Evolutionary conservation across 2,888 invertebrate species (phyloP).

Genomic region (Habrosyne pyritoides): DNA sequence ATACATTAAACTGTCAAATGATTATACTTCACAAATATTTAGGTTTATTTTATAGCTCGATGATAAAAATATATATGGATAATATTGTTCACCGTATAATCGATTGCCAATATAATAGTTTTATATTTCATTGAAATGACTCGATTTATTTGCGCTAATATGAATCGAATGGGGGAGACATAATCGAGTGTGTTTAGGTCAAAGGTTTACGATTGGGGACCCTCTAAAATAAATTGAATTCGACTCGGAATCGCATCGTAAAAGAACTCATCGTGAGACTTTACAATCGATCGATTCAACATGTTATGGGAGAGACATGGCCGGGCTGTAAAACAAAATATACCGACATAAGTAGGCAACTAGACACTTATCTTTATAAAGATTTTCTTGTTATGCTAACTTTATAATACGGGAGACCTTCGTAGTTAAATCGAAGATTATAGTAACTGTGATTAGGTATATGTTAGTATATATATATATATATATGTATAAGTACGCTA

Average conservation of each 20-base stretch:
- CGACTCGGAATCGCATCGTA: conserved; percentile 70
- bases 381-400: not conserved
- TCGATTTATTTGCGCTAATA: conserved; percentile 50
- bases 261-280: conserved; percentile 61
- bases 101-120: conserved; percentile 32
- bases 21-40: conserved; percentile 4
- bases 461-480: too few species aligned
- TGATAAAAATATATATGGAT: not conserved
- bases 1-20: not conserved
- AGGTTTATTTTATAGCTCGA: not conserved
- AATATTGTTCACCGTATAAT: conserved; percentile 8
- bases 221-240: conserved; percentile 79
- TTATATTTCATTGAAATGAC: conserved; percentile 35
- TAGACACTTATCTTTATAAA: conserved; percentile 1
- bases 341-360: conserved; percentile 21
- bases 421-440: too few species aligned
- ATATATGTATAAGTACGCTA: too few species aligned
- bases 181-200: conserved; percentile 62
- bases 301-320: conserved; percentile 41
- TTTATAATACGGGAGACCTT: too few species aligned
- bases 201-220: conserved; percentile 70
- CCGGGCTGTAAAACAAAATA: conserved; percentile 42
- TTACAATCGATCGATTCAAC: conserved; percentile 62
- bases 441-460: too few species aligned
- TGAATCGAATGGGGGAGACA: conserved; percentile 39